These are phyloP conservation scores for Tolypeutes matacus DNA, from an alignment of 2,797 vertebrate genomes.

Conservation along the genomic window DNA sequence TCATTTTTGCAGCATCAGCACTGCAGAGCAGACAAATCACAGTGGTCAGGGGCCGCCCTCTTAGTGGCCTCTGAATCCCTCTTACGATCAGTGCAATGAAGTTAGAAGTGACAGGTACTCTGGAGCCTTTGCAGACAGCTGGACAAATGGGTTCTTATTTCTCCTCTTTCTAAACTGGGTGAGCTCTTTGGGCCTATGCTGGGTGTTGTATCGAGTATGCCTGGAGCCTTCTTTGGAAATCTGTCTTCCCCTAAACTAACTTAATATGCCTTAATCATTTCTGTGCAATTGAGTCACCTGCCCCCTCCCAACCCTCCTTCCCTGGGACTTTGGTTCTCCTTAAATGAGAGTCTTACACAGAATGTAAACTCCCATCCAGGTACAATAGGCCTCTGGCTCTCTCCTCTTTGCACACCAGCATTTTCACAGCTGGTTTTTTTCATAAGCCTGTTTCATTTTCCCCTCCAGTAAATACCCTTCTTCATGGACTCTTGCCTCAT, in stretches of 20 bases:
- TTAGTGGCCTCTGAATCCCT: accelerated
- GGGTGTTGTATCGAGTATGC: background rate
- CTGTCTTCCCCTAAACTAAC: background rate
- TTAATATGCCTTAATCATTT: slow-evolving; percentile 66
- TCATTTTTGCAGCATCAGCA: too few relatives aligned
- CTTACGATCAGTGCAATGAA: accelerated
- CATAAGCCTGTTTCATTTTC: background rate
- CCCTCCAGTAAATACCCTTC: background rate
- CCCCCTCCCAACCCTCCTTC: background rate
- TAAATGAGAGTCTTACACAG: background rate
- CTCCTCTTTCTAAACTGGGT: background rate
- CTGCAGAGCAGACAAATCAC: background rate
- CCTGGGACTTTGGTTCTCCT: background rate
- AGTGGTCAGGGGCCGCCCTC: accelerated
- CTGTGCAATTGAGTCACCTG: background rate
- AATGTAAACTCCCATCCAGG: background rate
- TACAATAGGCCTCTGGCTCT: accelerated
- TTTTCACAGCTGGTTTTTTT: slow-evolving; percentile 28
- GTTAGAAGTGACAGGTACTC: background rate
- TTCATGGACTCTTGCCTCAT: background rate
- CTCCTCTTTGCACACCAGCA: background rate
- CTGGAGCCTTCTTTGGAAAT: background rate
- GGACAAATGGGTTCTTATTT: accelerated
- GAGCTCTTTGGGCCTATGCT: background rate
- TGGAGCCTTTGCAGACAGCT: background rate